Evolutionary conservation across 2,888 invertebrate genomes (phyloP).

Genomic region (Athrips mouffetella): DNA sequence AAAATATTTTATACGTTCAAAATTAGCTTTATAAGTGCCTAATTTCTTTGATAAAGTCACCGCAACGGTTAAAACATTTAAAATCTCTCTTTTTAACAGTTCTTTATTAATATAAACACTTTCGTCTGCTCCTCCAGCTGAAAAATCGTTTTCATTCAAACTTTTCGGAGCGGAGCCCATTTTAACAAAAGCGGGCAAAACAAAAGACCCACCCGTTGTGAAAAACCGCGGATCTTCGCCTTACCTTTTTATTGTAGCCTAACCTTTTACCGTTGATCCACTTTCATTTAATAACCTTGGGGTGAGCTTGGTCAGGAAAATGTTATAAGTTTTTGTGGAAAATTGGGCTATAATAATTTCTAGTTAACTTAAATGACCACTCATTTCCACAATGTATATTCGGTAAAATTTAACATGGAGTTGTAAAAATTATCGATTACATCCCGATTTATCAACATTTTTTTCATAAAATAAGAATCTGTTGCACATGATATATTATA

Average conservation of each 20-base stretch:
- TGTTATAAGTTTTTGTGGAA: neutral
- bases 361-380: no score
- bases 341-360: no score
- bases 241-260: constrained; percentile 60
- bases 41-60: constrained; percentile 8
- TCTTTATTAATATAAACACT: constrained; percentile 32
- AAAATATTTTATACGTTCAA: no score
- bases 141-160: constrained; percentile 59
- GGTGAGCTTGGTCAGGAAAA: neutral
- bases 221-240: constrained; percentile 51
- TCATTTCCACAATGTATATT: no score
- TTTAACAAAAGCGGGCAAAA: constrained; percentile 52
- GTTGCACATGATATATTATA: no score
- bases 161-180: constrained; percentile 38
- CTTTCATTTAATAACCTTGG: constrained; percentile 56
- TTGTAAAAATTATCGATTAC: no score
- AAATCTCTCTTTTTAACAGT: neutral
- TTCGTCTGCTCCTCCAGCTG: constrained; percentile 48
- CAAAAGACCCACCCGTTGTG: constrained; percentile 47
- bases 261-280: constrained; percentile 63
- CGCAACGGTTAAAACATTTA: neutral
- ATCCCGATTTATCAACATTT: no score
- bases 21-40: no score
- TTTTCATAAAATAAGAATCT: no score
- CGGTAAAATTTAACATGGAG: no score